Evolutionary conservation across 2,888 invertebrate genomes (phyloP).

Genomic region (Cephus nigrinus): DNA sequence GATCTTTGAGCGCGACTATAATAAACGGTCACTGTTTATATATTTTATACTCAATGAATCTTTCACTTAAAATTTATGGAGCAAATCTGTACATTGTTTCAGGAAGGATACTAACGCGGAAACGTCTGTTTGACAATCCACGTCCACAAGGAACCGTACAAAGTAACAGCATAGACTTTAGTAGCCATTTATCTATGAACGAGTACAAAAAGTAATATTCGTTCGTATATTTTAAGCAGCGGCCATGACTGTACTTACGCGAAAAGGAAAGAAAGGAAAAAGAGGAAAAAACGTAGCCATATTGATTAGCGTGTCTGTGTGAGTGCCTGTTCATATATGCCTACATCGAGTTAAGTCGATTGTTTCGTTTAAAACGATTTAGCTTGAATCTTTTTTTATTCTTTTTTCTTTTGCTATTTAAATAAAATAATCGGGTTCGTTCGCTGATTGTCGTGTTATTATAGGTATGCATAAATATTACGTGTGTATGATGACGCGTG

Average conservation of each 20-base stretch:
- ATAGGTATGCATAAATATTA: background rate
- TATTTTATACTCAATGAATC: background rate
- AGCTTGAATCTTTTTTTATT: conserved; percentile 7
- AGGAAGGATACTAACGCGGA: conserved; percentile 67
- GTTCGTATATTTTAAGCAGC: conserved; percentile 56
- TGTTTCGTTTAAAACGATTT: background rate
- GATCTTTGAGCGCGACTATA: background rate
- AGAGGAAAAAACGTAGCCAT: conserved; percentile 54
- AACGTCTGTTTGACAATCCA: conserved; percentile 64
- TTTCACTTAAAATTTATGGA: background rate
- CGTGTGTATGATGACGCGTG: background rate
- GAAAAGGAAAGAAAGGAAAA: background rate
- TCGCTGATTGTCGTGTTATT: conserved; percentile 15
- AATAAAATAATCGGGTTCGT: conserved; percentile 12
- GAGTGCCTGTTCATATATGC: conserved; percentile 61
- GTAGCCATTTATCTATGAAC: conserved; percentile 50
- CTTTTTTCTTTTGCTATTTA: background rate
- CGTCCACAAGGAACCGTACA: conserved; percentile 59
- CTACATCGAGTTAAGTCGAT: conserved; percentile 14
- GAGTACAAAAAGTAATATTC: conserved; percentile 23
- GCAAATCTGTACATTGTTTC: conserved; percentile 33
- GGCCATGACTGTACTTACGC: conserved; percentile 63
- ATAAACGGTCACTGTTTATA: background rate
- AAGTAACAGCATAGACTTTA: conserved; percentile 59
- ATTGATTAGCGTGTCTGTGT: conserved; percentile 61